These are phyloP conservation scores for Aleiodes testaceus DNA, from an alignment of 2,888 invertebrate species.

Conservation along the genomic window DNA sequence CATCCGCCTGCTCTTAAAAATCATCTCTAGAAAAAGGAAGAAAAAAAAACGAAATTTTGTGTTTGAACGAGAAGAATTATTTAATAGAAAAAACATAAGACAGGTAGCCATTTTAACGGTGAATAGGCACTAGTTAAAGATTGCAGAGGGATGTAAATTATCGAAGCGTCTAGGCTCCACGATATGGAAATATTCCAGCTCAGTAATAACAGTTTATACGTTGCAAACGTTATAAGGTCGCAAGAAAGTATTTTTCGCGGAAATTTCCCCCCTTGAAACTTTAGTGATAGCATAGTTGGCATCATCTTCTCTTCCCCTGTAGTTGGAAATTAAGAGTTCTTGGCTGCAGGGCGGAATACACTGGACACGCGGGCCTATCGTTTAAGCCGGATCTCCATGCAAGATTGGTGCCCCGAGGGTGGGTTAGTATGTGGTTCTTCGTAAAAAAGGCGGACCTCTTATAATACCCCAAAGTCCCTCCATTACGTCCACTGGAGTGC, in stretches of 20 bases:
- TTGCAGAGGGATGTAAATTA: constrained; percentile 63
- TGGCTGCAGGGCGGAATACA: constrained; percentile 61
- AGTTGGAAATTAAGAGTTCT: constrained; percentile 69
- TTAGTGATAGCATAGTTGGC: constrained; percentile 32
- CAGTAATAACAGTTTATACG: constrained; percentile 61
- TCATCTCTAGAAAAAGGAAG: neutral
- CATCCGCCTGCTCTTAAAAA: neutral
- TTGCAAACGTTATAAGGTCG: constrained; percentile 52
- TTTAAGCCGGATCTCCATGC: constrained; percentile 72
- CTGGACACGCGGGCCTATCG: constrained; percentile 68
- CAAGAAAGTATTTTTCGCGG: constrained; percentile 67
- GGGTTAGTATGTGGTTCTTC: constrained; percentile 48
- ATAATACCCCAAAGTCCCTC: constrained; percentile 36
- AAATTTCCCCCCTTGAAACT: constrained; percentile 53
- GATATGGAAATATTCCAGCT: constrained; percentile 68
- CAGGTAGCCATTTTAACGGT: constrained; percentile 39
- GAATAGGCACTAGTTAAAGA: constrained; percentile 24
- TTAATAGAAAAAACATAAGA: constrained; percentile 12
- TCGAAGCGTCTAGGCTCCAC: constrained; percentile 64
- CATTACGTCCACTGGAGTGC: constrained; percentile 29
- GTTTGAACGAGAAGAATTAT: neutral
- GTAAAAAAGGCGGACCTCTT: constrained; percentile 38
- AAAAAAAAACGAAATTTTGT: constrained; percentile 12
- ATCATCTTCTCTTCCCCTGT: constrained; percentile 52
- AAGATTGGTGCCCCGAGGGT: constrained; percentile 69